A percentile compares a stretch with the other conserved stretches of the same genome.
These are phyloP conservation scores for Zaprionus bogoriensis DNA, from an alignment of 2,888 invertebrate genomes.

Conservation along the genomic window DNA sequence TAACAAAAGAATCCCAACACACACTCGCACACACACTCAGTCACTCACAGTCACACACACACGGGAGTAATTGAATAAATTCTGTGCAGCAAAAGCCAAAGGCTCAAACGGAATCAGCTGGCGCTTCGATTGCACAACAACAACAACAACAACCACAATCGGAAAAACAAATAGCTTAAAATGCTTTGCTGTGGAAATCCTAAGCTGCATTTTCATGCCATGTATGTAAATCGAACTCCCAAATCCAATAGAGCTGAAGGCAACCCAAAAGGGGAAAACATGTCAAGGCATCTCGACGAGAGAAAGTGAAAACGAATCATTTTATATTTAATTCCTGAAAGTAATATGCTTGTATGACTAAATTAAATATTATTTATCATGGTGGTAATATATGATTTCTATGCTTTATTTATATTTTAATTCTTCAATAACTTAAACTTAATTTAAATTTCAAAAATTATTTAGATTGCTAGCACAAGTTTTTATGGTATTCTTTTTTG, in stretches of 20 bases:
- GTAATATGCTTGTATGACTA: too few species aligned
- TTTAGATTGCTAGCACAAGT: too few species aligned
- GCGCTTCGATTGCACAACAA: constrained; percentile 14
- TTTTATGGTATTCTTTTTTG: too few species aligned
- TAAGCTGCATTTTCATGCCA: constrained; percentile 12
- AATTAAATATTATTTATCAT: too few species aligned
- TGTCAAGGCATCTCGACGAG: too few species aligned
- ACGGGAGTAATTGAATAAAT: constrained; percentile 23
- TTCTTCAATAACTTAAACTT: too few species aligned
- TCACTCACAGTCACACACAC: neutral
- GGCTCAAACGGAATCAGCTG: constrained; percentile 13
- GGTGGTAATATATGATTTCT: too few species aligned
- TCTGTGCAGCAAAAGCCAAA: constrained; percentile 26
- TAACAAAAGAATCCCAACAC: constrained; percentile 25
- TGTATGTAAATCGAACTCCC: neutral
- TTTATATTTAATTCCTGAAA: too few species aligned
- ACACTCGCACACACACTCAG: neutral
- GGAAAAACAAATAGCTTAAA: neutral
- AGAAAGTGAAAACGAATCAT: too few species aligned
- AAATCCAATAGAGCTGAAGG: neutral
- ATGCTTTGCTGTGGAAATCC: neutral
- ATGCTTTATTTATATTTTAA: too few species aligned
- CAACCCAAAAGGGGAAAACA: neutral
- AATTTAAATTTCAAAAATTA: too few species aligned
- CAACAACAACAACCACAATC: neutral